Percentiles rank a stretch among this genome's conserved stretches.
Evolutionary conservation across 2,888 invertebrate species (phyloP).

Genomic region (Nowickia ferox): DNA sequence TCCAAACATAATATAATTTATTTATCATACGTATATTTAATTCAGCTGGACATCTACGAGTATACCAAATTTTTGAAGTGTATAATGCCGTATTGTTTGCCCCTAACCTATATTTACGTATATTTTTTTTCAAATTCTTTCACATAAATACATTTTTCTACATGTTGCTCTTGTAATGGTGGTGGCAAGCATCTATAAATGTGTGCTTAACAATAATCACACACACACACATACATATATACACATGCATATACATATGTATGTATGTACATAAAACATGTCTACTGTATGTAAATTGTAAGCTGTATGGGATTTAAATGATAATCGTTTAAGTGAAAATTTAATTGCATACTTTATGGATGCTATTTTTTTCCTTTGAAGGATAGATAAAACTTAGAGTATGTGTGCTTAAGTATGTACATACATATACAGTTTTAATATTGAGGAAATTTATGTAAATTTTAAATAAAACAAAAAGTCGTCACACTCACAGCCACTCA

Average conservation of each 20-base stretch:
- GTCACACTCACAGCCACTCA: background rate
- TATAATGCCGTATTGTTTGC: background rate
- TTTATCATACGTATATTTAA: too few relatives aligned
- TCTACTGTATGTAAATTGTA: slow-evolving; percentile 49
- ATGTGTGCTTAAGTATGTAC: slow-evolving; percentile 29
- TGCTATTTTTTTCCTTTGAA: slow-evolving; percentile 73
- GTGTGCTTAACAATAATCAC: slow-evolving; percentile 19
- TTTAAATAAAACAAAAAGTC: slow-evolving; percentile 77
- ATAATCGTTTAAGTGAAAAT: slow-evolving; percentile 83
- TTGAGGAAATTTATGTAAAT: slow-evolving; percentile 81
- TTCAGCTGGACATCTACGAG: too few relatives aligned
- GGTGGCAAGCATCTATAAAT: slow-evolving; percentile 41
- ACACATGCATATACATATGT: background rate
- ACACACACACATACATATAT: background rate
- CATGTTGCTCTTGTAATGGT: slow-evolving; percentile 58
- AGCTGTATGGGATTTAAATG: slow-evolving; percentile 79
- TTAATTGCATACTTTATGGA: slow-evolving; percentile 82
- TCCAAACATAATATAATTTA: too few relatives aligned
- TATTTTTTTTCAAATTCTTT: background rate
- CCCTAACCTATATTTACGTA: background rate
- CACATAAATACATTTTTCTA: slow-evolving; percentile 26
- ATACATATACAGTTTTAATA: slow-evolving; percentile 65
- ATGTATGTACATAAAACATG: background rate
- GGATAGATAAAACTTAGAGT: background rate
- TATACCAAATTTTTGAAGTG: background rate